A percentile compares a stretch with the other conserved stretches of the same genome.
Evolutionary conservation across 92 coral and sea anemone species (phyloP).

Genomic region (Palythoa grandis): DNA sequence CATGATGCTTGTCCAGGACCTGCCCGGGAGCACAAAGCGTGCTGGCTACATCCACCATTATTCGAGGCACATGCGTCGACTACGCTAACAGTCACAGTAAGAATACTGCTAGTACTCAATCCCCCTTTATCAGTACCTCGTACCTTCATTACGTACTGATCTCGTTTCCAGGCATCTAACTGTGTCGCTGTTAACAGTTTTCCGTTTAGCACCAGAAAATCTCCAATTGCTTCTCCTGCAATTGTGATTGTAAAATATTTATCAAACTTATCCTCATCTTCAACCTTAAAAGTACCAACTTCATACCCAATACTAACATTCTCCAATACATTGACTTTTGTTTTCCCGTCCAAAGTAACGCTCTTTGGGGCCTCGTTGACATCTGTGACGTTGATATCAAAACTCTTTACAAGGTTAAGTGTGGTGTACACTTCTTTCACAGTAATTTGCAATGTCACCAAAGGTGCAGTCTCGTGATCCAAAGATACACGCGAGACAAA

Average conservation of each 20-base stretch:
- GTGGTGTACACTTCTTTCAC: constrained; percentile 60
- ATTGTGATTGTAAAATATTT: constrained; percentile 48
- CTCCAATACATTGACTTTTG: constrained; percentile 52
- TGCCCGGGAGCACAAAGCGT: constrained; percentile 70
- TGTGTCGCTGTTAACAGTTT: constrained; percentile 61
- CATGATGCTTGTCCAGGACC: constrained; percentile 78
- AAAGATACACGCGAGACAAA: constrained; percentile 70
- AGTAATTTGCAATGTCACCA: constrained; percentile 69
- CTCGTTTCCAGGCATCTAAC: constrained; percentile 70
- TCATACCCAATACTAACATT: constrained; percentile 43
- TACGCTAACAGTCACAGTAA: constrained; percentile 58
- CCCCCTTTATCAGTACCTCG: constrained; percentile 73
- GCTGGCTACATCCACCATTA: constrained; percentile 57
- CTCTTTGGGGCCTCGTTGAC: constrained; percentile 68
- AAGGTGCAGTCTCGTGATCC: constrained; percentile 74
- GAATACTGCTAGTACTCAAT: constrained; percentile 53
- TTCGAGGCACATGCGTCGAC: constrained; percentile 64
- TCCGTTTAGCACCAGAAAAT: constrained; percentile 53
- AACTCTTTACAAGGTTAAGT: constrained; percentile 56
- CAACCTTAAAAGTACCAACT: constrained; percentile 58
- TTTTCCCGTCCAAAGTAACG: constrained; percentile 67
- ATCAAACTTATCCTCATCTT: constrained; percentile 66
- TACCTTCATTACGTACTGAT: constrained; percentile 60
- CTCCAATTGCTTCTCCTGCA: constrained; percentile 44
- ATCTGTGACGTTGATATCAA: constrained; percentile 60